Percentiles rank a stretch among this genome's conserved stretches.
Conservation (phyloP, 1,140 invertebrate genomes). For the Aporrectodea caliginosa region DNA sequence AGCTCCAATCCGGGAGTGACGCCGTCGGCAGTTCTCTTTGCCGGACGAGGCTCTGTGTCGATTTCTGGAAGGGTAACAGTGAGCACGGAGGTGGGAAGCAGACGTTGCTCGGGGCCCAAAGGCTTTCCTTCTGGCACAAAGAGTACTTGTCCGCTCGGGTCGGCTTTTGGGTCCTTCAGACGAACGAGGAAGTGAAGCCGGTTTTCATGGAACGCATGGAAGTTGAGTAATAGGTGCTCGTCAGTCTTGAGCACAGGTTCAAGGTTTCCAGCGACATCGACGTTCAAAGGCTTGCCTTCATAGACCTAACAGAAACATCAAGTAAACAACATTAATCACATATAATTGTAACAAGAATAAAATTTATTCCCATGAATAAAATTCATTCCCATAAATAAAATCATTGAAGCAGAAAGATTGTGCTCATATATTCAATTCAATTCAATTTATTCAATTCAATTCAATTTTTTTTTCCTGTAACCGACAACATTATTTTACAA, state of each 20-base stretch:
- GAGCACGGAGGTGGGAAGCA: conserved; percentile 84
- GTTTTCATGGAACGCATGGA: conserved; percentile 20
- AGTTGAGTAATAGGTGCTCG: not conserved
- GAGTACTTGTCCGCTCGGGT: not conserved
- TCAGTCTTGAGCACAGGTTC: conserved; percentile 90
- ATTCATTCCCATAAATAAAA: too few relatives aligned
- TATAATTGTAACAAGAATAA: too few relatives aligned
- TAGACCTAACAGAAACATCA: conserved; percentile 69
- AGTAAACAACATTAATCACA: too few relatives aligned
- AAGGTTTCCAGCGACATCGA: conserved; percentile 97
- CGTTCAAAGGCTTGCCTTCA: conserved; percentile 88
- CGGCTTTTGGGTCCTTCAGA: conserved; percentile 14
- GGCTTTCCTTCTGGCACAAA: not conserved
- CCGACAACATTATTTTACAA: too few relatives aligned
- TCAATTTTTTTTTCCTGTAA: too few relatives aligned
- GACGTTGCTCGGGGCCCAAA: conserved; percentile 57
- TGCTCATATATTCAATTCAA: too few relatives aligned
- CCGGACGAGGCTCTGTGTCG: not conserved
- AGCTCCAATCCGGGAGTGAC: not conserved
- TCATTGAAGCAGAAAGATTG: too few relatives aligned
- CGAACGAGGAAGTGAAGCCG: conserved; percentile 1
- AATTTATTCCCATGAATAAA: too few relatives aligned
- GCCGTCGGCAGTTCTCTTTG: not conserved
- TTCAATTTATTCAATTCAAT: too few relatives aligned
- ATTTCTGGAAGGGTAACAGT: conserved; percentile 81